Base-by-base conservation (phyloP, 1,140 invertebrate species). In the Drosophila mayri region DNA sequence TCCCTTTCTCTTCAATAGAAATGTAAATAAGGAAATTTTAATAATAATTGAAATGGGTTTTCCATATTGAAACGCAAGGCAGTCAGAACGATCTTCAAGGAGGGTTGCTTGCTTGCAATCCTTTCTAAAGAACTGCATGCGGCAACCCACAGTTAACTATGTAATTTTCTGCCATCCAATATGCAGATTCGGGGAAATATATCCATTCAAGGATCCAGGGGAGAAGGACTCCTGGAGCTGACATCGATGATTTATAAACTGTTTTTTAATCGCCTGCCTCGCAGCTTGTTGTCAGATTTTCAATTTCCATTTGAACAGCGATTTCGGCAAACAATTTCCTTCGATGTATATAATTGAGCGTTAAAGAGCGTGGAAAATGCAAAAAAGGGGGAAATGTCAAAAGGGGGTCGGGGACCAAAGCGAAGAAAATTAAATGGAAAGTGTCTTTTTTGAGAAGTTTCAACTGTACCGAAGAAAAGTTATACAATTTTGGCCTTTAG, bases 31-130 rank as follows among this genome's bases (percentile, higher is more conserved):
- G 28, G 35, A 81, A 90, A 88, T 90, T 88, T 81, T 81, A 85
- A 88, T 90, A 79, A 90, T 86, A 91, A 90, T 90, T 86, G 81
- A 90, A 90, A 90, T 87, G 75, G 50, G 61, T 87, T 87, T 76
- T 50, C 52, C n/a, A 37, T 28, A 22, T 63, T 25, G 64, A 28
- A 67, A 5, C 41, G 63, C 47, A 66, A 41, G 28, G 58, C 44
- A 63, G 32, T 30, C 40, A 20, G 35, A 50, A 14, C 9, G 40
- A 46, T 74, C 59, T 32, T 61, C 1, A 44, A 25, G 43, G 57
- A 74, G 60, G 73, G 60, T 79, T 60, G n/a, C n/a, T n/a, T n/a
- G 61, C 30, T 32, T 9, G 10, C 32, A 73, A 35, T 40, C 44
- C 54, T 68, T 50, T 62, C 18, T 22, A 68, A 50, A 22, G 44